Base-by-base conservation (phyloP, 2,888 invertebrate species). In the Diaperis boleti region DNA sequence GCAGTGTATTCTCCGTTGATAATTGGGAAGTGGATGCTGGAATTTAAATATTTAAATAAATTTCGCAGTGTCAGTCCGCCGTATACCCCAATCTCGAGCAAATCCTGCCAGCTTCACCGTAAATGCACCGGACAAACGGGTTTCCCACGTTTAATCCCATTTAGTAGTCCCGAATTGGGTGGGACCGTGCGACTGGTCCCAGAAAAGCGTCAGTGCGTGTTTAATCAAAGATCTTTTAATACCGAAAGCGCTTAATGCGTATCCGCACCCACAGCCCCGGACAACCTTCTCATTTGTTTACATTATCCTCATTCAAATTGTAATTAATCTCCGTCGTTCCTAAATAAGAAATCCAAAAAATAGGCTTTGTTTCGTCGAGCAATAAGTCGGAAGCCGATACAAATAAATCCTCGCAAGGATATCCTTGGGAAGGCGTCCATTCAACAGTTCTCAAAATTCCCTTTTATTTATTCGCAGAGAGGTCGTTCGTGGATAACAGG, bases 191-290 rank as follows among this genome's bases (percentile, higher is more conserved):
- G 49, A 59, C 41, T 59, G 41, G 59, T 15, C 17, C 49, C 29
- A 20, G 33, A 37, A 54, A 39, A 45, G 61, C 54, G 47, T 45
- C 55, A 61, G 61, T 61, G 61, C 61, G 61, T 61, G 47, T 42
- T 55, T 35, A 39, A 61, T 61, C 55, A 37, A 62, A 56, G 18
- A 62, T 47, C 62, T 56, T 45, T 62, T 62, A 62, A 62, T 49
- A 29, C 62, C 41, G 13, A 31, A 47, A 45, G 44, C 33, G 50
- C 49, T 55, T 55, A 56, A 62, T 62, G 49, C 55, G 41, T 33
- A 50, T 49, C 45, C 56, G 11, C 41, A 22, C 26, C 55, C 41
- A 42, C n/a, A 42, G n/a, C 55, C 42, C 33, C 45, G 14, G 45
- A 37, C 57, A 42, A 42, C 41, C 60, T 29, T 49, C 52, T 52